Conservation (phyloP, 2,888 invertebrate species). For the Coecobrya sp. region DNA sequence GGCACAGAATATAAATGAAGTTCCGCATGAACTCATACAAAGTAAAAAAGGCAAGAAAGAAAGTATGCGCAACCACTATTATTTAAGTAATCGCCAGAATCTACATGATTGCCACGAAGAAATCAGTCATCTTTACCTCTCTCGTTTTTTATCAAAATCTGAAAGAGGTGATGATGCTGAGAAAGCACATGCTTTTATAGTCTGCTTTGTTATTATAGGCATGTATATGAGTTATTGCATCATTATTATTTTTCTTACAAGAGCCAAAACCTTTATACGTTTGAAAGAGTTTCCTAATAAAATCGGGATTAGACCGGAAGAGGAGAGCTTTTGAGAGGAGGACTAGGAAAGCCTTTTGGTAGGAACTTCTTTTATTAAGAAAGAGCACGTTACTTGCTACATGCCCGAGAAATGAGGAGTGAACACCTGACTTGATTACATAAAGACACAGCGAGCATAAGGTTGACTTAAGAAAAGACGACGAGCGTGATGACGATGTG, state of each 20-base stretch:
- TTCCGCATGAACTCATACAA: constrained; percentile 32
- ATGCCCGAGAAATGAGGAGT: constrained; percentile 46
- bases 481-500: not conserved
- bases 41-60: not conserved
- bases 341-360: not conserved
- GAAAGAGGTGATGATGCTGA: not conserved
- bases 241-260: constrained; percentile 25
- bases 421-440: constrained; percentile 76
- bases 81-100: constrained; percentile 52
- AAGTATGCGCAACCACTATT: not conserved
- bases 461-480: not conserved
- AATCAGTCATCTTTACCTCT: constrained; percentile 56
- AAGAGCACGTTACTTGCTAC: not conserved
- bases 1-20: constrained; percentile 69
- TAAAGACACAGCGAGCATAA: constrained; percentile 41
- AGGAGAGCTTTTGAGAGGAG: constrained; percentile 17
- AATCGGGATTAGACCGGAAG: constrained; percentile 52
- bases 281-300: constrained; percentile 46
- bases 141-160: constrained; percentile 21
- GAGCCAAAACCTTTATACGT: not conserved
- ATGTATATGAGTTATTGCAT: not conserved
- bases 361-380: not conserved
- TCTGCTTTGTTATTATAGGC: not conserved
- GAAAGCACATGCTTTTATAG: not conserved
- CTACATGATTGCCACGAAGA: constrained; percentile 43